Base-by-base conservation (phyloP, 2,888 invertebrate genomes). In the Anthophora plumipes region DNA sequence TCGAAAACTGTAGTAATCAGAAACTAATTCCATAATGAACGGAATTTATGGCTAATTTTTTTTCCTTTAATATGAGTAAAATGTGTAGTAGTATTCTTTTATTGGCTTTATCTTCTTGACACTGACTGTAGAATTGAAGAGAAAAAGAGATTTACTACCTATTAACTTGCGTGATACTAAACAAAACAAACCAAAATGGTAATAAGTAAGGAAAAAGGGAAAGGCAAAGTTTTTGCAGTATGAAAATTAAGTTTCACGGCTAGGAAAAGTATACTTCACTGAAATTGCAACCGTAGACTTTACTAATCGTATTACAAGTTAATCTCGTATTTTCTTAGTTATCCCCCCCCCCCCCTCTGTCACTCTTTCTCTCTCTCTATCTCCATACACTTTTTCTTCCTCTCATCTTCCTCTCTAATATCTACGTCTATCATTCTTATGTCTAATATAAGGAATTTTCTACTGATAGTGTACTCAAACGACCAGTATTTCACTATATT, bases 401-500 rank as follows among this genome's bases (percentile, higher is more conserved):
- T 14, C n/a, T 37, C 17, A 43, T 48, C 46, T n/a, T 60, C 54
- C 31, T n/a, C 4, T 41, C 46, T 39, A 20, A 22, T 46, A 31
- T 43, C 41, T 69, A 77, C 37, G 50, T 80, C 68, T 64, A 48
- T 63, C 43, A 59, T 43, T 78, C 37, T 73, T 78, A 43, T 71
- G 61, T 71, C 64, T 64, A 78, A 77, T 63, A 37, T 80, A 80
- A 73, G 80, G 64, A 52, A 79, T 74, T 81, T 81, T 81, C 70
- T 81, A 81, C 79, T 22, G 81, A 70, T 74, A 74, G 67, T 25
- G 73, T 79, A 81, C 39, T 73, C 80, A 60, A 80, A 75, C 66
- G 81, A 81, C 74, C 81, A 81, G 81, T 81, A 81, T 81, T 81
- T 81, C 80, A 80, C 80, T 81, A 81, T 81, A 81, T 81, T 81